Percentiles rank a stretch among this genome's conserved stretches.
Conservation (phyloP, 2,113 vertebrate species). For the Brachirus orientalis region DNA sequence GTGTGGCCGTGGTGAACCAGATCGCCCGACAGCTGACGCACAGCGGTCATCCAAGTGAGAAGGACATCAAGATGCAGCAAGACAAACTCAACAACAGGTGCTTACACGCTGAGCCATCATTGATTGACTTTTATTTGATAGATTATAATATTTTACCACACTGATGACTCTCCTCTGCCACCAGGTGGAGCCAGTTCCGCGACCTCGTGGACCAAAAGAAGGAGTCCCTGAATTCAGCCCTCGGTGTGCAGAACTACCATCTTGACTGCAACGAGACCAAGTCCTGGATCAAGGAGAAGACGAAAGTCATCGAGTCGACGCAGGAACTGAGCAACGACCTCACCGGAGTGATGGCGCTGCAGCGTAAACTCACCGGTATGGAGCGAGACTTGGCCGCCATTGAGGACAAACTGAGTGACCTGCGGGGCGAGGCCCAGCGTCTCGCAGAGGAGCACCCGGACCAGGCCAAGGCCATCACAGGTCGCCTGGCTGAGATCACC, state of each 20-base stretch:
- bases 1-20: slow-evolving; percentile 96
- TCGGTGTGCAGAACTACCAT: slow-evolving; percentile 98
- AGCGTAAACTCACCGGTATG: slow-evolving; percentile 96
- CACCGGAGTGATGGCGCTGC: slow-evolving; percentile 95
- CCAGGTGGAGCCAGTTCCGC: slow-evolving; percentile 96
- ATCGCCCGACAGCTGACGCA: slow-evolving; percentile 95
- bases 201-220: slow-evolving; percentile 96
- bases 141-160: not conserved
- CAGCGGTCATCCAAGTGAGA: slow-evolving; percentile 91
- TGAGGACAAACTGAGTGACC: slow-evolving; percentile 91
- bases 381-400: slow-evolving; percentile 95
- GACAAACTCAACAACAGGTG: slow-evolving; percentile 97
- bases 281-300: slow-evolving; percentile 98
- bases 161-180: slow-evolving; percentile 5
- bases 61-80: slow-evolving; percentile 93
- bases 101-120: not conserved
- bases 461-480: slow-evolving; percentile 92
- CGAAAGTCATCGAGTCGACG: slow-evolving; percentile 97
- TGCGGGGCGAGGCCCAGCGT: slow-evolving; percentile 89
- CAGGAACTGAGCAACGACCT: slow-evolving; percentile 97
- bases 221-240: slow-evolving; percentile 91
- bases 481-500: slow-evolving; percentile 90
- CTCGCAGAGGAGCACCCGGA: slow-evolving; percentile 92
- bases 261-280: slow-evolving; percentile 98
- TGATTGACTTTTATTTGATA: not conserved